These are phyloP conservation scores for Nettapus auritus DNA, from an alignment of 2,113 vertebrate genomes.

Conservation along the genomic window DNA sequence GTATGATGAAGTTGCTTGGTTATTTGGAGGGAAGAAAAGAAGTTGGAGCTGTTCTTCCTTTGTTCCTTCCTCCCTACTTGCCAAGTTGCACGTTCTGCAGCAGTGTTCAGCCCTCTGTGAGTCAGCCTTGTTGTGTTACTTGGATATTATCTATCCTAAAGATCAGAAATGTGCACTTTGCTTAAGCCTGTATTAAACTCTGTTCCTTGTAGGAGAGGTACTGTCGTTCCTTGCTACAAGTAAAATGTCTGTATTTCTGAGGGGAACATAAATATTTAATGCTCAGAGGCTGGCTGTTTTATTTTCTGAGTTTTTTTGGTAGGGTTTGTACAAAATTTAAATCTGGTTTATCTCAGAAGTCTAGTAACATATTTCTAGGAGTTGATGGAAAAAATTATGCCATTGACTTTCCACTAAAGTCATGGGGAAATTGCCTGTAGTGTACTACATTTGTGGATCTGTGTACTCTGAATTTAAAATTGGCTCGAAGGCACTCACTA, in stretches of 20 bases:
- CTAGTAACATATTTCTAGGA: neutral
- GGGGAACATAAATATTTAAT: neutral
- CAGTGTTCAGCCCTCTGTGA: neutral
- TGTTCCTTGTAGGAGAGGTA: neutral
- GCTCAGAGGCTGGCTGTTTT: neutral
- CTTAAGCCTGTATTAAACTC: neutral
- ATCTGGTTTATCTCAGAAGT: neutral
- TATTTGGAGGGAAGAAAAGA: neutral
- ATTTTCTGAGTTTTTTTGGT: neutral
- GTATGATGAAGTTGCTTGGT: neutral
- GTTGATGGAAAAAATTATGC: neutral
- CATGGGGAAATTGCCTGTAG: neutral
- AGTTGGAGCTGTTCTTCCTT: neutral
- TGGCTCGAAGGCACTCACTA: neutral
- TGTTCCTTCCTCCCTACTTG: conserved; percentile 12
- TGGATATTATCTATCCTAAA: neutral
- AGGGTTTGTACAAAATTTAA: neutral
- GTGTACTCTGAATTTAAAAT: neutral
- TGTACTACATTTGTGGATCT: neutral
- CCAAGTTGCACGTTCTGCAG: neutral
- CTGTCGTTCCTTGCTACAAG: neutral
- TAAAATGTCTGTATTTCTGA: neutral
- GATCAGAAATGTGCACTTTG: neutral
- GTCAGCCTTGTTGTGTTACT: conserved; percentile 14
- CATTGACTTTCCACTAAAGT: neutral